Base-by-base conservation (phyloP, 2,888 invertebrate species). In the Meteorus colon region DNA sequence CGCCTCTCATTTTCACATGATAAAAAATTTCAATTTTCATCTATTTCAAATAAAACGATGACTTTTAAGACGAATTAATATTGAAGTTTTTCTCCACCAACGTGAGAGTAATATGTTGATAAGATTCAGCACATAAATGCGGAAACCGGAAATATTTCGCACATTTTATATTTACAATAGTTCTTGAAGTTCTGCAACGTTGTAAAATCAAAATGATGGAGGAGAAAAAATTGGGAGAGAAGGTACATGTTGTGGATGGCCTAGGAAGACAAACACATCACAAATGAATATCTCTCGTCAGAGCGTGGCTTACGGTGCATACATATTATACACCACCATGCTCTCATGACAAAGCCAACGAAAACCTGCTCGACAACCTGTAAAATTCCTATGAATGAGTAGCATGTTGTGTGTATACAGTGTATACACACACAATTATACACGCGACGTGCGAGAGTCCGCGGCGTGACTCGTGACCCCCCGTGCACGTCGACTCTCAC, bases 341-440 rank as follows among this genome's bases (percentile, higher is more conserved):
- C 80, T 80, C 82, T 81, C 85, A 82, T 84, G 86, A 86, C 86
- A 86, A 86, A 86, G 85, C 84, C 84, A 84, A 84, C 84, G 83
- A 86, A 63, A 86, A 86, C 86, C 85, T 86, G 86, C 86, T 85
- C 86, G 86, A 86, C 86, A 86, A 86, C 86, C 85, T 86, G 86
- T 86, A 84, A 86, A 86, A 86, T 86, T 86, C 86, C 86, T 86
- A 86, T 86, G 86, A 86, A 86, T 86, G 86, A 86, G 86, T 85
- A 59, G 59, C 75, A 34, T n/a, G 34, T 59, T 55, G 59, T 70
- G 5, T n/a, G n/a, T 29, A 29, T 16, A n/a, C n/a, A 31, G 16
- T 24, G n/a, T 10, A 8, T 10, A 24, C 55, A 55, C 55, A 55
- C 19, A 19, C n/a, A 16, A 48, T 48, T 14, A 48, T 48, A 48